Base-by-base conservation (phyloP, 1,140 invertebrate genomes). In the Spodoptera litura region DNA sequence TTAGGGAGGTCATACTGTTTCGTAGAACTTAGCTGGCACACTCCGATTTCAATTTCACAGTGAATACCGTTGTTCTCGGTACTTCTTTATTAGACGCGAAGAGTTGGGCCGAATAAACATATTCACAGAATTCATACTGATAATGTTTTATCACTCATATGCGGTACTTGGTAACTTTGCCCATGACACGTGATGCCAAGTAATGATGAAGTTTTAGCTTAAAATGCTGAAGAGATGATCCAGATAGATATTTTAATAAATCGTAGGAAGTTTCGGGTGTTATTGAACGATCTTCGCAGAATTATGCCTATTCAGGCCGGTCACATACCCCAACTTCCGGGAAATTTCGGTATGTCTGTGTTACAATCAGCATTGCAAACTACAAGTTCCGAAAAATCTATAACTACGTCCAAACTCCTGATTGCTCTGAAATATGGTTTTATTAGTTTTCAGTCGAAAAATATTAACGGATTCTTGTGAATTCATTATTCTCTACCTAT, bases 41-140 rank as follows among this genome's bases (percentile, higher is more conserved):
- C 83, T 87, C 78, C 83, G 82, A 87, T 89, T 89, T 88, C 83
- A 84, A 85, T 88, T 91, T 88, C 86, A 83, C 83, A 83, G 77
- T 73, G 83, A 78, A 84, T 87, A 91, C 87, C 88, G 88, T 90
- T 90, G 84, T 92, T 92, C 89, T 84, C 70, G 74, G 89, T 92
- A 90, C 75, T 83, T 85, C 81, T 88, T 86, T 85, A 85, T 87
- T 86, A 85, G 84, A 78, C 74, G 75, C 74, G 81, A 81, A 82
- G 82, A 83, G 78, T 78, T 80, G 81, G 79, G 79, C 66, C 82
- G 80, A 84, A 82, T 78, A 84, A 85, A 87, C 81, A 86, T 75
- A 78, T 89, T 88, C 87, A 79, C 79, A 74, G 89, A 89, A 88
- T 82, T 81, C 81, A 80, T 88, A 83, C 78, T 83, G 81, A 87